Evolutionary conservation across 2,113 vertebrate genomes (phyloP).

Genomic region (Nestor notabilis): DNA sequence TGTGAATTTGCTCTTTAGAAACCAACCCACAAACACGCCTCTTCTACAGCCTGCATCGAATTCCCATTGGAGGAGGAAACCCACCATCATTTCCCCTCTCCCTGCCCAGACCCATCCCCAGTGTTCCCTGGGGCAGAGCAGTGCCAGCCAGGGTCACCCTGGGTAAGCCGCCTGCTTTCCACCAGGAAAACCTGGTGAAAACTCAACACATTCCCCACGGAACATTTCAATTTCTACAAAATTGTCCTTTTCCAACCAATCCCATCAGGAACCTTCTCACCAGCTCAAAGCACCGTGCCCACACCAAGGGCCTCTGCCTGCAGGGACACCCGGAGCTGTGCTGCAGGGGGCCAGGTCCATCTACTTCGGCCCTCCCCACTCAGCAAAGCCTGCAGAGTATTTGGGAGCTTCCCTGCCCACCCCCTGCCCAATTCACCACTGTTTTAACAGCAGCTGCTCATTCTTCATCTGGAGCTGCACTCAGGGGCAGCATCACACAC

Average conservation of each 20-base stretch:
- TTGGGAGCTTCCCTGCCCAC: not conserved
- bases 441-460: not conserved
- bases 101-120: accelerated
- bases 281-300: not conserved
- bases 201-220: not conserved
- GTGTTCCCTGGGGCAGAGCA: not conserved
- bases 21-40: not conserved
- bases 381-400: not conserved
- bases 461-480: not conserved
- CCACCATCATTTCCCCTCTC: not conserved
- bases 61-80: not conserved
- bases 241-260: not conserved
- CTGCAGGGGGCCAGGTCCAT: not conserved
- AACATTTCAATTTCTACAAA: not conserved
- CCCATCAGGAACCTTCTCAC: not conserved
- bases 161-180: not conserved
- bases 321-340: not conserved
- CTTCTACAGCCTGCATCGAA: not conserved
- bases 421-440: not conserved
- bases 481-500: not conserved
- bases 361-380: not conserved
- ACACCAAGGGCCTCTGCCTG: not conserved
- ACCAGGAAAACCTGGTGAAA: not conserved
- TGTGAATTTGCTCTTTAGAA: not conserved
- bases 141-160: not conserved